A percentile compares a stretch with the other conserved stretches of the same genome.
phyloP scores from a whole-genome alignment of 2,888 invertebrate species.

The Drosophila quinaria region DNA sequence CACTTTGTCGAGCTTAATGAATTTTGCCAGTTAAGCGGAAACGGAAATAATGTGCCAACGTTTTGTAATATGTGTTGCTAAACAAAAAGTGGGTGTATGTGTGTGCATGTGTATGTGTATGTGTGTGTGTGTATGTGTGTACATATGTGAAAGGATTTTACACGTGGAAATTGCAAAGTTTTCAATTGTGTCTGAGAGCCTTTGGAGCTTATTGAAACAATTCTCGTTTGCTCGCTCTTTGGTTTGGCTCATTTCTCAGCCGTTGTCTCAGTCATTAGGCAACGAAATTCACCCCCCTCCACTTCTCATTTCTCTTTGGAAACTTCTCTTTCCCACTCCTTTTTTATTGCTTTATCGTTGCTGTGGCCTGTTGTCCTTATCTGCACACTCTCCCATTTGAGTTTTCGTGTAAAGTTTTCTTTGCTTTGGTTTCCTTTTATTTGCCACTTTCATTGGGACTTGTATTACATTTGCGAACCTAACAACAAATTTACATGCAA shows the following conservation, averaged over 20 bases:
- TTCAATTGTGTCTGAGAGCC: conserved; percentile 45
- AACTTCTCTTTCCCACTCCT: neutral
- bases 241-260: conserved; percentile 43
- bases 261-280: conserved; percentile 54
- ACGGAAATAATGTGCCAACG: conserved; percentile 72
- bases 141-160: conserved; percentile 29
- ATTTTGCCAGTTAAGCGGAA: conserved; percentile 81
- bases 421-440: conserved; percentile 40
- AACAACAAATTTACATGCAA: conserved; percentile 80
- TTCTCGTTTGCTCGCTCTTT: conserved; percentile 50
- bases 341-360: conserved; percentile 55
- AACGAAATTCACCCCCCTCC: neutral
- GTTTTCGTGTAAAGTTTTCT: conserved; percentile 69
- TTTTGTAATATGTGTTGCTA: conserved; percentile 45
- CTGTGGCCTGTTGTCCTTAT: conserved; percentile 44
- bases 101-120: neutral
- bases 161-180: conserved; percentile 59
- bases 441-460: conserved; percentile 44
- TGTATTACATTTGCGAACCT: conserved; percentile 74
- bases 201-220: conserved; percentile 59
- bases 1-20: conserved; percentile 73
- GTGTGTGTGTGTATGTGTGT: conserved; percentile 2
- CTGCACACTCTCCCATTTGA: conserved; percentile 50
- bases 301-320: neutral
- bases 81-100: conserved; percentile 4